These are phyloP conservation scores for Poeciliopsis presidionis DNA, from an alignment of 2,797 vertebrate species.

Conservation along the genomic window DNA sequence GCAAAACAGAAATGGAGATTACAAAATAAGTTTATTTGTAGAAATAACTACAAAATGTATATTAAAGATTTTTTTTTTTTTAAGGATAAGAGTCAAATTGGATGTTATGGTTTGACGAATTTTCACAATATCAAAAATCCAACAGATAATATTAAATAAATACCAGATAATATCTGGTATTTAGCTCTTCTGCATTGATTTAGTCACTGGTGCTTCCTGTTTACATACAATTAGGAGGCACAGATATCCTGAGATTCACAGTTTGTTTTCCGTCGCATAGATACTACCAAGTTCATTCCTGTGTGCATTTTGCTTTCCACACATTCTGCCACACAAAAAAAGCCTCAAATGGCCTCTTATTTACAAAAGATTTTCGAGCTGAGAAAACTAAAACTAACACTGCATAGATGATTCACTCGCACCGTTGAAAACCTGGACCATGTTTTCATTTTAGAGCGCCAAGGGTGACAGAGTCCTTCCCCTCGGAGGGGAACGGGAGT, in stretches of 20 bases:
- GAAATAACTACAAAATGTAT: constrained; percentile 75
- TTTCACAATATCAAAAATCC: constrained; percentile 71
- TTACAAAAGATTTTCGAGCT: constrained; percentile 56
- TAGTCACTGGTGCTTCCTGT: constrained; percentile 50
- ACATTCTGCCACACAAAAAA: constrained; percentile 49
- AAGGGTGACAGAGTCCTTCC: constrained; percentile 80
- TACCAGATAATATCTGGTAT: constrained; percentile 48
- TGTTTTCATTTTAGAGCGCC: constrained; percentile 62
- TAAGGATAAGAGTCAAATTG: constrained; percentile 41
- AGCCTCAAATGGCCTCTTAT: constrained; percentile 56
- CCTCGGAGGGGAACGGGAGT: constrained; percentile 85
- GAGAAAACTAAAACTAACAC: constrained; percentile 64
- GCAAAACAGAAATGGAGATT: constrained; percentile 54
- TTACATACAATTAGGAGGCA: constrained; percentile 52
- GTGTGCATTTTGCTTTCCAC: constrained; percentile 33
- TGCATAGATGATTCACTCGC: constrained; percentile 73
- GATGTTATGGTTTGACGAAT: constrained; percentile 44
- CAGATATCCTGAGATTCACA: constrained; percentile 70
- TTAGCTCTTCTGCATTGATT: constrained; percentile 45
- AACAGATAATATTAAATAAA: constrained; percentile 53
- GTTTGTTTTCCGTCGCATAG: constrained; percentile 41
- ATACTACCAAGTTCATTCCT: constrained; percentile 35
- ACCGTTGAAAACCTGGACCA: constrained; percentile 33
- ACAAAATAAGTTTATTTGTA: constrained; percentile 77
- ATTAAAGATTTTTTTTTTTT: constrained; percentile 50